Conservation (phyloP, 2,888 invertebrate genomes). For the Ptilodon capucinus region DNA sequence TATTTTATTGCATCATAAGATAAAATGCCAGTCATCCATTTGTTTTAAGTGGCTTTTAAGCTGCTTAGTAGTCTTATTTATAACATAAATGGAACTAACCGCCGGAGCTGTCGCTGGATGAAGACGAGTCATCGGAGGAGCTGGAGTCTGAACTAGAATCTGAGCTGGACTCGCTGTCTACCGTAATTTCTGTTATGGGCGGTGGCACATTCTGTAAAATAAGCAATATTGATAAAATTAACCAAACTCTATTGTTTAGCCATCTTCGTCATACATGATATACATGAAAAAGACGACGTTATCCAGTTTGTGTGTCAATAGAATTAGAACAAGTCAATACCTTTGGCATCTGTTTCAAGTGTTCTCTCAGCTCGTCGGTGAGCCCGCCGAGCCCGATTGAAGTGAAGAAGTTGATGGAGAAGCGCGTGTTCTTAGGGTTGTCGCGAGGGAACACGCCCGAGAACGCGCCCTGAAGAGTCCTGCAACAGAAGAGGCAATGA, state of each 20-base stretch:
- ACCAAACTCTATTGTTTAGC: too few relatives aligned
- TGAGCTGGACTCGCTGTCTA: constrained; percentile 63
- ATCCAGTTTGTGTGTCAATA: too few relatives aligned
- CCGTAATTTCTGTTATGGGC: constrained; percentile 61
- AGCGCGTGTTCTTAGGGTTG: constrained; percentile 97
- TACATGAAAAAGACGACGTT: too few relatives aligned
- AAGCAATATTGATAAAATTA: neutral
- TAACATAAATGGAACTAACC: constrained; percentile 40
- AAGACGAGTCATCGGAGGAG: constrained; percentile 57
- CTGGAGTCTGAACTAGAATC: constrained; percentile 61
- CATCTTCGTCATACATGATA: too few relatives aligned
- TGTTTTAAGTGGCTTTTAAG: too few relatives aligned
- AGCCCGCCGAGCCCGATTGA: constrained; percentile 98
- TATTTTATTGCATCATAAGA: too few relatives aligned
- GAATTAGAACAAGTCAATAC: too few relatives aligned
- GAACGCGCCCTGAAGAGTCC: constrained; percentile 93
- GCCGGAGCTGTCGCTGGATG: constrained; percentile 66
- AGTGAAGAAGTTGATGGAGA: constrained; percentile 99
- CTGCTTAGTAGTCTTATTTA: too few relatives aligned
- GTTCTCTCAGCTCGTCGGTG: constrained; percentile 95
- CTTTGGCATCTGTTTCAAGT: constrained; percentile 91
- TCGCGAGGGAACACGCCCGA: constrained; percentile 97
- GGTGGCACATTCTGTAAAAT: constrained; percentile 66
- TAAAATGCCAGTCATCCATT: too few relatives aligned
- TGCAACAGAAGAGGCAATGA: constrained; percentile 64